These are phyloP conservation scores for Cyprinodon brontotheroides DNA, from an alignment of 2,113 vertebrate genomes.

Conservation along the genomic window DNA sequence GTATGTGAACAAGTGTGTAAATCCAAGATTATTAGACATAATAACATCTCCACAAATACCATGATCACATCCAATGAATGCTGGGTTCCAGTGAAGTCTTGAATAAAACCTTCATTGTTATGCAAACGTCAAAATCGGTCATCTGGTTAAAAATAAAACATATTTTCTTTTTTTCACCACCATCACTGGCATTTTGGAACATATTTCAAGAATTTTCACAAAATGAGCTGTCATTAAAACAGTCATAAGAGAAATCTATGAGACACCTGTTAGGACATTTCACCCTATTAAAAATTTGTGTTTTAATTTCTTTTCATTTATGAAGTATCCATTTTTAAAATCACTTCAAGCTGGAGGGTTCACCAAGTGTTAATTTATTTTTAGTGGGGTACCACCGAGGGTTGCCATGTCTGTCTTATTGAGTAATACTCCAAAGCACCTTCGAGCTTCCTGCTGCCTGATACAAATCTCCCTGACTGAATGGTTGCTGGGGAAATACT, in stretches of 20 bases:
- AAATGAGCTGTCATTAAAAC: conserved; percentile 1
- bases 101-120: neutral
- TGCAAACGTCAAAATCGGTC: neutral
- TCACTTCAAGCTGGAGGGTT: conserved; percentile 66
- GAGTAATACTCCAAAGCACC: conserved; percentile 29
- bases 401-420: conserved; percentile 59
- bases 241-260: conserved; percentile 18
- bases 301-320: conserved; percentile 65
- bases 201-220: neutral
- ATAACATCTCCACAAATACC: too few species aligned
- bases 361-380: conserved; percentile 75
- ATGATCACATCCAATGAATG: too few species aligned
- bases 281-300: conserved; percentile 40
- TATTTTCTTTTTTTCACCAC: too few species aligned
- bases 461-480: conserved; percentile 6
- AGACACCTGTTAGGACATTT: conserved; percentile 19
- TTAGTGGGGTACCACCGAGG: conserved; percentile 73
- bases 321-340: conserved; percentile 63
- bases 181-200: neutral
- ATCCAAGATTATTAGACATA: too few species aligned
- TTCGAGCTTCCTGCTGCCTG: conserved; percentile 10
- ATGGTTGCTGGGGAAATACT: conserved; percentile 19
- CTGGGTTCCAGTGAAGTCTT: too few species aligned
- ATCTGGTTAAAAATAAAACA: neutral
- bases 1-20: too few species aligned